Percentiles rank a stretch among this genome's conserved stretches.
Evolutionary conservation across 2,888 invertebrate species (phyloP).

Genomic region (Parnassius smintheus): DNA sequence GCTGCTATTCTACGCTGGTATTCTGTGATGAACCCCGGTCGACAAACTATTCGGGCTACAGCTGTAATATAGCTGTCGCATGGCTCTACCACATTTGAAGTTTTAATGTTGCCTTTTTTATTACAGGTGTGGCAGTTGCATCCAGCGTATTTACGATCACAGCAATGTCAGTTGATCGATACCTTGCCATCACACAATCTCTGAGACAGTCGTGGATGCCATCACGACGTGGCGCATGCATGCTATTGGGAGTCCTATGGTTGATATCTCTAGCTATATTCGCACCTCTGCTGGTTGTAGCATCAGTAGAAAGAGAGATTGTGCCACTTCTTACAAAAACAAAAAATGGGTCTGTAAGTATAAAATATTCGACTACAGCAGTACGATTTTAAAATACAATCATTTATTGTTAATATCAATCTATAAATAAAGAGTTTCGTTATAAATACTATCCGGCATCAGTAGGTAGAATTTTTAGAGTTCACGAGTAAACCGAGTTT

Average conservation of each 20-base stretch:
- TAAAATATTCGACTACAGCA: no score
- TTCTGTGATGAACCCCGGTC: no score
- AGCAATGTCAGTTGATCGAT: conserved; percentile 89
- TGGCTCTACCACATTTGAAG: no score
- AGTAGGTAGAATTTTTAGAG: no score
- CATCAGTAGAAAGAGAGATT: conserved; percentile 63
- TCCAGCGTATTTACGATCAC: conserved; percentile 90
- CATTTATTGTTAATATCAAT: no score
- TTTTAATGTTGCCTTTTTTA: conserved; percentile 22
- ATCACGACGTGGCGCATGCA: conserved; percentile 84
- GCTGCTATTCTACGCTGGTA: no score
- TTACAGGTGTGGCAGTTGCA: conserved; percentile 87
- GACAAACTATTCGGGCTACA: no score
- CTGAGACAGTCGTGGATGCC: conserved; percentile 86
- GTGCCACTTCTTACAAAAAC: conserved; percentile 58
- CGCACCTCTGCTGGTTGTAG: conserved; percentile 82
- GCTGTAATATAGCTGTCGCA: no score
- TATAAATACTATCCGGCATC: no score
- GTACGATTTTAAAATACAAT: no score
- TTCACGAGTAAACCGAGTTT: no score
- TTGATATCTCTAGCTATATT: conserved; percentile 84
- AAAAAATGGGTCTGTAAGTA: conserved; percentile 63
- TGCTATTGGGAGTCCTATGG: conserved; percentile 85
- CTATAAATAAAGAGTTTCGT: no score
- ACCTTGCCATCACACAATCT: conserved; percentile 87